Percentiles rank a stretch among this genome's conserved stretches.
Evolutionary conservation across 64 coral and sea anemone genomes (phyloP).

Genomic region (Actinia tenebrosa): DNA sequence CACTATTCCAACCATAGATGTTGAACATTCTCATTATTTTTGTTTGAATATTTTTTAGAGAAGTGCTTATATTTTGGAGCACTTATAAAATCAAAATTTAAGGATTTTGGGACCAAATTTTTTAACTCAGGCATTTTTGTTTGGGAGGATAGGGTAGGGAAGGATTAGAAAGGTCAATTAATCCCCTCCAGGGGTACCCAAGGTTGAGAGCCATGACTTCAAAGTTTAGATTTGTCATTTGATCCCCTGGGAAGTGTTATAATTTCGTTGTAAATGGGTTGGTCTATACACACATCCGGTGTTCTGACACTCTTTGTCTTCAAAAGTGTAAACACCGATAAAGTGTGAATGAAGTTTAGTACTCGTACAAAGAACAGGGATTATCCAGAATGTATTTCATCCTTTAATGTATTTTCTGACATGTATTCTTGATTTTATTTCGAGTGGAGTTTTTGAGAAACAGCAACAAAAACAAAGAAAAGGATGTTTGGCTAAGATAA

Average conservation of each 20-base stretch:
- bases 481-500: not conserved
- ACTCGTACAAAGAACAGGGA: slow-evolving; percentile 4
- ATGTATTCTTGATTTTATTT: not conserved
- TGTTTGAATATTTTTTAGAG: not conserved
- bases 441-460: slow-evolving; percentile 16
- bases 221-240: not conserved
- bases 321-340: not conserved
- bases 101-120: not conserved
- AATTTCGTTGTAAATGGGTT: not conserved
- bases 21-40: too few species aligned
- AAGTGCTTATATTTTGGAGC: not conserved
- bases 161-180: too few species aligned
- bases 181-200: not conserved
- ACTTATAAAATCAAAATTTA: not conserved
- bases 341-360: not conserved
- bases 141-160: not conserved
- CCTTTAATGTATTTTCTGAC: slow-evolving; percentile 1
- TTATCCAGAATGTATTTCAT: not conserved
- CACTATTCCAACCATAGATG: not conserved
- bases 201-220: not conserved
- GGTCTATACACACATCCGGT: slow-evolving; percentile 30
- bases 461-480: not conserved
- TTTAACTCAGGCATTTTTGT: not conserved
- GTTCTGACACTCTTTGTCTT: not conserved
- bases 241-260: slow-evolving; percentile 1